phyloP scores from a whole-genome alignment of 2,888 invertebrate genomes.

The Erebia aethiops region DNA sequence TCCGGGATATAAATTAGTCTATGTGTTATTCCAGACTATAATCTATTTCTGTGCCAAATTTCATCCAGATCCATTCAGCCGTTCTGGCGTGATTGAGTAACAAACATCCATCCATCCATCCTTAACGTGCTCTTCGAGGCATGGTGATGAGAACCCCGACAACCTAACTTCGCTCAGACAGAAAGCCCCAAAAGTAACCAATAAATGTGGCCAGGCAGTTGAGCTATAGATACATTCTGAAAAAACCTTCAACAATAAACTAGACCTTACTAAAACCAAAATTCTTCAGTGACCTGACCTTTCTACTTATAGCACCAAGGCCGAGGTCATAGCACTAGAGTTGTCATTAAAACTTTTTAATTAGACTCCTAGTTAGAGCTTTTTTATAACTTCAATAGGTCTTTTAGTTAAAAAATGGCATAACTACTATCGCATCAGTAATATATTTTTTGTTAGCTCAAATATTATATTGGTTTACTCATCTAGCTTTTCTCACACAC shows the following conservation, averaged over 20 bases:
- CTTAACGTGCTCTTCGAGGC: too few relatives aligned
- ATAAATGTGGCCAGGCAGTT: too few relatives aligned
- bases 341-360: conserved; percentile 15
- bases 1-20: too few relatives aligned
- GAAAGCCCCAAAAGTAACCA: too few relatives aligned
- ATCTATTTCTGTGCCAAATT: too few relatives aligned
- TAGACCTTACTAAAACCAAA: neutral
- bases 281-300: neutral
- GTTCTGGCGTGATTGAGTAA: too few relatives aligned
- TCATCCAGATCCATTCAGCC: too few relatives aligned
- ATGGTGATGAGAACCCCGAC: too few relatives aligned
- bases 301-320: neutral
- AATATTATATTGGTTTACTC: conserved; percentile 4
- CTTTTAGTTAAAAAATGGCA: neutral
- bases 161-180: too few relatives aligned
- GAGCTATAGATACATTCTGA: too few relatives aligned
- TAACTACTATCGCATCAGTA: conserved; percentile 2
- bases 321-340: neutral
- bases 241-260: neutral
- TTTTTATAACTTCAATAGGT: neutral
- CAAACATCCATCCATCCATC: too few relatives aligned
- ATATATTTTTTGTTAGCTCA: neutral
- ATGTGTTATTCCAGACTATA: too few relatives aligned
- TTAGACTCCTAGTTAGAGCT: neutral
- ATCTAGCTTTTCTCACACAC: neutral